These are phyloP conservation scores for Speoplatyrhinus poulsoni DNA, from an alignment of 2,113 vertebrate genomes.

Conservation along the genomic window DNA sequence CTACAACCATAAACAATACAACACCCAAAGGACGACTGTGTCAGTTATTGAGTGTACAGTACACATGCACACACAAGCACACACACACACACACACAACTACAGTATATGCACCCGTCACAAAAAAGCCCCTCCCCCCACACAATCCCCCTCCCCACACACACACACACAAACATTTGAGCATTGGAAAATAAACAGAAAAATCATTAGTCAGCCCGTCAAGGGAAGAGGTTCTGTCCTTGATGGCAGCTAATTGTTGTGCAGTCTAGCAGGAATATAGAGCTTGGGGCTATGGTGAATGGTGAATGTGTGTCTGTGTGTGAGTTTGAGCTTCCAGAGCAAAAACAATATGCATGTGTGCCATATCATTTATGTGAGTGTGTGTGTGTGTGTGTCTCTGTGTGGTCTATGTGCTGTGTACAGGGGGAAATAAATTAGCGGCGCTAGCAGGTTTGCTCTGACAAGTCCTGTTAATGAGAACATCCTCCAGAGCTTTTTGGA, in stretches of 20 bases:
- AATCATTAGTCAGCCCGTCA: conserved; percentile 37
- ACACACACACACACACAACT: conserved; percentile 3
- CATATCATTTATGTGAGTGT: conserved; percentile 17
- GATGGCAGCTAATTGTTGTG: conserved; percentile 54
- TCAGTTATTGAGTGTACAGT: conserved; percentile 34
- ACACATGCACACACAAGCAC: conserved; percentile 44
- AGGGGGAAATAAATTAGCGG: conserved; percentile 79
- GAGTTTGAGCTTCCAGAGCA: conserved; percentile 1
- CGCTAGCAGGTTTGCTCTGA: conserved; percentile 83
- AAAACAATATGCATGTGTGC: conserved; percentile 13
- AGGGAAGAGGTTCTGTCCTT: conserved; percentile 22
- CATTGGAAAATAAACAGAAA: neutral
- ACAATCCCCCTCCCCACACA: neutral
- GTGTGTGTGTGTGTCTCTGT: conserved; percentile 15
- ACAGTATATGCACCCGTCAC: conserved; percentile 10
- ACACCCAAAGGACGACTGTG: conserved; percentile 9
- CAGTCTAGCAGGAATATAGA: conserved; percentile 42
- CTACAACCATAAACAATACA: conserved; percentile 23
- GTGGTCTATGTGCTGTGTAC: conserved; percentile 29
- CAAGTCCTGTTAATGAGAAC: conserved; percentile 86
- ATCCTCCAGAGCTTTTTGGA: conserved; percentile 72
- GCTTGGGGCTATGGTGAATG: conserved; percentile 34
- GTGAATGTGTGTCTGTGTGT: conserved; percentile 20
- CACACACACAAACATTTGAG: conserved; percentile 37
- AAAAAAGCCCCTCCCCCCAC: neutral